These are phyloP conservation scores for Xestoiulus laeticollis DNA, from an alignment of 2,888 invertebrate genomes.

Conservation along the genomic window DNA sequence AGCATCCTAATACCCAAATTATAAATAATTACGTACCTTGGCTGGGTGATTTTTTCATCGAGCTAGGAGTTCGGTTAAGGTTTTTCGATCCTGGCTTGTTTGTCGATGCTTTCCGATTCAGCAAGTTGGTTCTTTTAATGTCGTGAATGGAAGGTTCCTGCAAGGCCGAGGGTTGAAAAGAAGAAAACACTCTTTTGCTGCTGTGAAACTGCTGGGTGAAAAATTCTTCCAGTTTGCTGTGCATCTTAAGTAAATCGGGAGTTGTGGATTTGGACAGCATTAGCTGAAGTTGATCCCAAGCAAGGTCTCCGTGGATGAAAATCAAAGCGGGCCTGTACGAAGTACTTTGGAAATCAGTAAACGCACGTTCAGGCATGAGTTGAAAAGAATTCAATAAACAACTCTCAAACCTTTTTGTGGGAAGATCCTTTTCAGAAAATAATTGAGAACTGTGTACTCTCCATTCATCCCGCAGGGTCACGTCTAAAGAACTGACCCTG, in stretches of 20 bases:
- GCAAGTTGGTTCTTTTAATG: constrained; percentile 46
- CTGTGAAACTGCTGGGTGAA: constrained; percentile 98
- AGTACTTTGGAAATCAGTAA: background rate
- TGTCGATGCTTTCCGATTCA: constrained; percentile 47
- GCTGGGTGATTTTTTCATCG: constrained; percentile 29
- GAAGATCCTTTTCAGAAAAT: constrained; percentile 64
- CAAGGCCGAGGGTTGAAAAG: constrained; percentile 67
- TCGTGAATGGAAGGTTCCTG: constrained; percentile 56
- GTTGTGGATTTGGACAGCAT: constrained; percentile 98
- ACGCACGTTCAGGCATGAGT: too few relatives aligned
- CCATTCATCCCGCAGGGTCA: constrained; percentile 89
- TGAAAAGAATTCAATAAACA: too few relatives aligned
- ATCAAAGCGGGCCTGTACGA: constrained; percentile 82
- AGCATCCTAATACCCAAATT: too few relatives aligned
- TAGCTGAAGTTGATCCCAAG: constrained; percentile 96
- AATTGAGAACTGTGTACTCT: constrained; percentile 69
- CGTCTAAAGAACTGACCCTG: constrained; percentile 82
- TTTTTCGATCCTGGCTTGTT: constrained; percentile 4
- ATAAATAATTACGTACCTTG: background rate
- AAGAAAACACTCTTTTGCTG: constrained; percentile 89
- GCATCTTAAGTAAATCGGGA: constrained; percentile 96
- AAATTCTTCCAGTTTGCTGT: constrained; percentile 94
- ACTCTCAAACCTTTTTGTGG: constrained; percentile 71
- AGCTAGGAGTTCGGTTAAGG: background rate
- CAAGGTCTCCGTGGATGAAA: constrained; percentile 89